Conservation (phyloP, 1,140 invertebrate genomes). For the Papilio helenus region DNA sequence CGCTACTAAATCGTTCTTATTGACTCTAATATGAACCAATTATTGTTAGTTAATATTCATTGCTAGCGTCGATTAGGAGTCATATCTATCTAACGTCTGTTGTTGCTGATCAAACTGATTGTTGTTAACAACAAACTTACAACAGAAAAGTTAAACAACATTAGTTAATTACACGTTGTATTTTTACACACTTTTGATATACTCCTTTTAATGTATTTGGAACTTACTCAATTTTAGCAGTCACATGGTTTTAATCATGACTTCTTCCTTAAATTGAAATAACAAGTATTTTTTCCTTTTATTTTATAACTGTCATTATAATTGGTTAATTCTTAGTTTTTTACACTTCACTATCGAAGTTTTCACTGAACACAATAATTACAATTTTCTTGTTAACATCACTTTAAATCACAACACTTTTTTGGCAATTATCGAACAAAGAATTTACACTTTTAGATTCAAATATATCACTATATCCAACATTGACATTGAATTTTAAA, state of each 20-base stretch:
- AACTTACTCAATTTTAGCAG: too few relatives aligned
- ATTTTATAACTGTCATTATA: too few relatives aligned
- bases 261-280: too few relatives aligned
- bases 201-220: background rate
- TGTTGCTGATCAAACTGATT: conserved; percentile 13
- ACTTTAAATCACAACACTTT: background rate
- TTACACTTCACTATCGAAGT: too few relatives aligned
- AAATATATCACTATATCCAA: background rate
- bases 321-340: too few relatives aligned
- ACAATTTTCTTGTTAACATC: background rate
- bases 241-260: too few relatives aligned
- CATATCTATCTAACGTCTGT: background rate
- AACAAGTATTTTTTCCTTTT: too few relatives aligned
- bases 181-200: background rate
- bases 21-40: conserved; percentile 24
- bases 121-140: background rate
- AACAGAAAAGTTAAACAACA: background rate
- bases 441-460: background rate
- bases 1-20: conserved; percentile 36
- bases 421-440: background rate
- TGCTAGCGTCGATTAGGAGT: background rate
- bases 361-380: too few relatives aligned
- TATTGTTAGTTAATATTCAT: conserved; percentile 29
- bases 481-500: background rate
- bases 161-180: background rate